Conservation (phyloP, 1,140 invertebrate genomes). For the Schlechtendalia chinensis region DNA sequence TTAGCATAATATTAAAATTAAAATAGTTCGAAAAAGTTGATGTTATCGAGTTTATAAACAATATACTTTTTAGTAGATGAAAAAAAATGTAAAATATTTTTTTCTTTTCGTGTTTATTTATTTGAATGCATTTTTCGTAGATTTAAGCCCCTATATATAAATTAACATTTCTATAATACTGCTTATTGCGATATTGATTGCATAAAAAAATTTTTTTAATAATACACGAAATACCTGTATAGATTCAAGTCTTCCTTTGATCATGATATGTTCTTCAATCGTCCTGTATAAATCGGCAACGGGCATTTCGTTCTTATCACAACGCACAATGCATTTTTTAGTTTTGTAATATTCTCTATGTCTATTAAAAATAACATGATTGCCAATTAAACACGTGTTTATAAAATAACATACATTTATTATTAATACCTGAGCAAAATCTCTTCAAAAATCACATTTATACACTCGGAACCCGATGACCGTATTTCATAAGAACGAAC, state of each 20-base stretch:
- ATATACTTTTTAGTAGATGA: no score
- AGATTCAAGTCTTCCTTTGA: neutral
- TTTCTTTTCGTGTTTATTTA: neutral
- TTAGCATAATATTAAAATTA: no score
- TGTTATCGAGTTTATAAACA: no score
- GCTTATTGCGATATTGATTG: no score
- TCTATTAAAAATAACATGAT: neutral
- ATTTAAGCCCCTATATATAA: no score
- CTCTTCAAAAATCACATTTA: slow-evolving; percentile 11
- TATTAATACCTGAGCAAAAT: slow-evolving; percentile 31
- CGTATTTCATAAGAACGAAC: slow-evolving; percentile 20
- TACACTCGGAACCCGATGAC: neutral
- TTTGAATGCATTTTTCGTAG: neutral
- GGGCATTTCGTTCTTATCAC: slow-evolving; percentile 34
- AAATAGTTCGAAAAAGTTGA: neutral
- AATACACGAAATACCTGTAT: slow-evolving; percentile 6
- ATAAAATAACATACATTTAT: no score
- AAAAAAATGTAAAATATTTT: neutral
- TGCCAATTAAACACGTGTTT: neutral
- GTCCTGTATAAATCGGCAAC: neutral
- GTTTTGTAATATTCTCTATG: slow-evolving; percentile 40
- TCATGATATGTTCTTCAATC: slow-evolving; percentile 11
- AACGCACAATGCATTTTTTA: slow-evolving; percentile 18
- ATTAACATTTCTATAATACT: no score
- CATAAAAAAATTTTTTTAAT: neutral